Base-by-base conservation (phyloP, 2,888 invertebrate species). In the Byasa hedistus region DNA sequence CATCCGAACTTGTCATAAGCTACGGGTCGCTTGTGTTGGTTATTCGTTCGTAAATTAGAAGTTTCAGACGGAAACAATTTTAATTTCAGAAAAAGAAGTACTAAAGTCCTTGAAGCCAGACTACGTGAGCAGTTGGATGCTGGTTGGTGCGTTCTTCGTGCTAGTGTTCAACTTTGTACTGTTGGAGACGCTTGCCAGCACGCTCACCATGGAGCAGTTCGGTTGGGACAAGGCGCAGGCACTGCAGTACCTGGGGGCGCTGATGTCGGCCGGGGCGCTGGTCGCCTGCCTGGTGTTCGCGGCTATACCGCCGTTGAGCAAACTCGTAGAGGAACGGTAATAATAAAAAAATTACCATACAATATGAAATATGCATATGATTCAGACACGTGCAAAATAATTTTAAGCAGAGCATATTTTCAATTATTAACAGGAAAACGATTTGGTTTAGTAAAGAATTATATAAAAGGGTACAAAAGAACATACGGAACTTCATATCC, bases 201-300 rank as follows among this genome's bases (percentile, higher is more conserved):
- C 96, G 3, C 91, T 97, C 64, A 96, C 96, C 39, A 97, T 96
- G 96, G 97, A 97, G 82, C 96, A 97, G 89, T 97, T 97, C 85
- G 97, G 95, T 39, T 97, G 97, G 97, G 93, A 94, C 68, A 95
- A 96, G 87, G 86, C 91, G 61, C 93, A 96, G 80, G 95, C 97
- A 17, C 87, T 97, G 51, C 94, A 94, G 84, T 95, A 96, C 82
- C 96, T 97, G 94, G 97, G 97, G 59, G 92, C 96, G 65, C 88
- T 97, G 68, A 96, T 97, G 95, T 95, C 95, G 60, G 93, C 94
- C 39, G 97, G 97, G 52, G 97, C 95, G 0, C 84, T 96, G n/a
- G 86, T 96, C 57, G 96, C 97, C 0, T 94, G 96, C 71, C 78
- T 93, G 54, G 94, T 96, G 17, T 97, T 97, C 79, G 92, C 93